Conservation (phyloP, 2,113 vertebrate species). For the Recurvirostra avosetta region DNA sequence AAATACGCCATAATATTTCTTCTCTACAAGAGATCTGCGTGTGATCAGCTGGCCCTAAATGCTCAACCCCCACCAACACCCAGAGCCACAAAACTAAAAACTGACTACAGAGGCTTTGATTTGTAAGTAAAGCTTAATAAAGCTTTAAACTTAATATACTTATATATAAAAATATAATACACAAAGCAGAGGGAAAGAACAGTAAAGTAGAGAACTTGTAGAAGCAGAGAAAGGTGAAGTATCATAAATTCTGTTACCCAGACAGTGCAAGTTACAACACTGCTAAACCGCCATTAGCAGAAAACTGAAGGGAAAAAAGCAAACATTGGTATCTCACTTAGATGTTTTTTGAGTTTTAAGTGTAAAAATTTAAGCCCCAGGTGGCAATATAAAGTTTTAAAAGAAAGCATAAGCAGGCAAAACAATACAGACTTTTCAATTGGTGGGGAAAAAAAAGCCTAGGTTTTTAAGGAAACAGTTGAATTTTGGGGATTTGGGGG, state of each 20-base stretch:
- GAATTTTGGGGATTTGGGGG: neutral
- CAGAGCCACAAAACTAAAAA: neutral
- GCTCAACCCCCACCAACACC: neutral
- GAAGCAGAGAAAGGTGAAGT: neutral
- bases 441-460: rapidly evolving
- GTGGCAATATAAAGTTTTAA: neutral
- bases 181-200: neutral
- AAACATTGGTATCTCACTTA: neutral
- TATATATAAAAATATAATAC: neutral
- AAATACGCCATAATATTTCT: too few species aligned
- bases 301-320: neutral
- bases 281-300: neutral
- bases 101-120: neutral
- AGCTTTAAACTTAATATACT: neutral
- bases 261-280: neutral
- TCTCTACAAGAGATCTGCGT: too few species aligned
- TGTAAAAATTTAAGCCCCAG: neutral
- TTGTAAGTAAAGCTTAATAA: neutral
- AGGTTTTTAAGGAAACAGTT: neutral
- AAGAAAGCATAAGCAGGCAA: neutral
- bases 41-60: neutral
- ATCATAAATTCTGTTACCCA: neutral
- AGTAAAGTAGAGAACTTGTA: neutral
- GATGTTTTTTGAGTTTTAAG: neutral
- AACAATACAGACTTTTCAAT: neutral